Percentiles rank a stretch among this genome's conserved stretches.
These are phyloP conservation scores for Catostomus latipinnis DNA, from an alignment of 2,797 vertebrate species.

Conservation along the genomic window DNA sequence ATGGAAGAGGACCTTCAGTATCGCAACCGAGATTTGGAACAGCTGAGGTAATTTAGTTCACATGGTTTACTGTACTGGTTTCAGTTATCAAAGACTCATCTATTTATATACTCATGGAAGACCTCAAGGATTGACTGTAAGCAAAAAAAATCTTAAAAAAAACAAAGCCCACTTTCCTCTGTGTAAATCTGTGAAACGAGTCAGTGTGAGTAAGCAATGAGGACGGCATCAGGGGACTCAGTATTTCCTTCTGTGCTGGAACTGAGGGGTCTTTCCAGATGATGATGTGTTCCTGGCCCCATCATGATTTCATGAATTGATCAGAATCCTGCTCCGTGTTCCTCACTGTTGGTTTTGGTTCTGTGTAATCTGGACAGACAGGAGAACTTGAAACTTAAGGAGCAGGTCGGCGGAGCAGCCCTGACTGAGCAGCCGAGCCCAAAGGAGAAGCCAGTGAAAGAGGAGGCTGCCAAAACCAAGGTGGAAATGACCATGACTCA, in stretches of 20 bases:
- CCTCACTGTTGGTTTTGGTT: background rate
- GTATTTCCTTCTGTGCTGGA: conserved; percentile 35
- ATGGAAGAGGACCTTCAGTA: conserved; percentile 94
- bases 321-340: conserved; percentile 2
- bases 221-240: background rate
- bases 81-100: background rate
- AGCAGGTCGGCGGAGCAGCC: conserved; percentile 81
- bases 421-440: conserved; percentile 64
- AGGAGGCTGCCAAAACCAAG: conserved; percentile 75
- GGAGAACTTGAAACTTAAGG: conserved; percentile 95
- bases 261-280: conserved; percentile 75
- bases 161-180: too few species aligned
- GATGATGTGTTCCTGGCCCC: conserved; percentile 5
- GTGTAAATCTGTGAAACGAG: too few species aligned
- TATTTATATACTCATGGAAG: background rate
- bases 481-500: conserved; percentile 76
- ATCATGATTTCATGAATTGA: background rate
- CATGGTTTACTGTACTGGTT: background rate
- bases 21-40: conserved; percentile 90
- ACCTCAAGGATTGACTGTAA: background rate
- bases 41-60: conserved; percentile 80
- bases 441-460: conserved; percentile 78
- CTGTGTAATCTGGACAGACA: conserved; percentile 72
- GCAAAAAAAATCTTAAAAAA: background rate
- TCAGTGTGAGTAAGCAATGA: too few species aligned